phyloP scores from a whole-genome alignment of 2,113 vertebrate species.

The Rhabdornis inornatus region DNA sequence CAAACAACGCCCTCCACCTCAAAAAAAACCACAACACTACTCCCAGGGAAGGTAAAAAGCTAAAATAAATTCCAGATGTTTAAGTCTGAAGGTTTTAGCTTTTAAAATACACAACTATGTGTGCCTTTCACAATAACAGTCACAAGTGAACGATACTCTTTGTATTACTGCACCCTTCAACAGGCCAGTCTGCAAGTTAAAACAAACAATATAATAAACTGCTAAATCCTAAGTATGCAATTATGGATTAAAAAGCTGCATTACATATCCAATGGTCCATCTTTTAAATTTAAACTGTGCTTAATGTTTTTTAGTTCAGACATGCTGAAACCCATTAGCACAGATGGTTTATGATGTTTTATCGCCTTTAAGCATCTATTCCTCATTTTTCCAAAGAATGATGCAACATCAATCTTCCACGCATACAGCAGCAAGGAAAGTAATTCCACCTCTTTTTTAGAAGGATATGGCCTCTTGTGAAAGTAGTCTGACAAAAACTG shows the following conservation, averaged over 20 bases:
- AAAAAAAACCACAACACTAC: not conserved
- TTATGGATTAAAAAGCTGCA: not conserved
- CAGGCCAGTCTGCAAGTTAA: slow-evolving; percentile 5
- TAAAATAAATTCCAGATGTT: slow-evolving; percentile 39
- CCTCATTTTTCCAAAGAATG: slow-evolving; percentile 84
- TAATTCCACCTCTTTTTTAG: slow-evolving; percentile 82
- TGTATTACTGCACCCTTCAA: slow-evolving; percentile 7
- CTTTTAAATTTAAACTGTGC: slow-evolving; percentile 78
- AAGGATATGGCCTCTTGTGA: slow-evolving; percentile 85
- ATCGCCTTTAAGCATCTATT: slow-evolving; percentile 86
- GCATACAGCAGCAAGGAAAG: slow-evolving; percentile 78
- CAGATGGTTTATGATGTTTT: slow-evolving; percentile 71
- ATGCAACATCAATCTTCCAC: slow-evolving; percentile 84
- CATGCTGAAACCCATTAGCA: slow-evolving; percentile 94
- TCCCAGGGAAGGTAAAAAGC: slow-evolving; percentile 10
- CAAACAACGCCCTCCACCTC: not conserved
- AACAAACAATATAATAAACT: not conserved
- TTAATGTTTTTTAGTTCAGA: slow-evolving; percentile 84
- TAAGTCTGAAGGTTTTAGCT: slow-evolving; percentile 33
- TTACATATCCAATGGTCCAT: slow-evolving; percentile 51
- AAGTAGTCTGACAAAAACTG: slow-evolving; percentile 90
- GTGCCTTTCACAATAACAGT: slow-evolving; percentile 24
- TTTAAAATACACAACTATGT: not conserved
- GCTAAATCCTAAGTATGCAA: not conserved
- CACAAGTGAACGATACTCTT: not conserved